Conservation (phyloP, 1,140 invertebrate genomes). For the Camponotus pennsylvanicus region DNA sequence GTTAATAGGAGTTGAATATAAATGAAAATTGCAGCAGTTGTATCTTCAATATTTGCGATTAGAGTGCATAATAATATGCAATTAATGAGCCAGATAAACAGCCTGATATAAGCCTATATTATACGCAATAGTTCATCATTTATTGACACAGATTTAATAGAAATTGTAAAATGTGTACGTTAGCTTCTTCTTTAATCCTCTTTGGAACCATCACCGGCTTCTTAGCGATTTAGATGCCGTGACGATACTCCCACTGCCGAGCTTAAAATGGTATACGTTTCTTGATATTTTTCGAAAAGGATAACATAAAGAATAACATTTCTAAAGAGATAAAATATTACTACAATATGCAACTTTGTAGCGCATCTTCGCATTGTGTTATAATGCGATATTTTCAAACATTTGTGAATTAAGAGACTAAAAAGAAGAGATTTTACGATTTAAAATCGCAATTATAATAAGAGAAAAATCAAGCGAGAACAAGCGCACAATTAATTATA, state of each 20-base stretch:
- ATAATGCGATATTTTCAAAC: constrained; percentile 1
- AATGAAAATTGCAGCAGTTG: neutral
- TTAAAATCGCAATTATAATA: neutral
- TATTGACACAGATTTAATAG: constrained; percentile 8
- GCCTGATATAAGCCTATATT: neutral
- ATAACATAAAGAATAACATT: neutral
- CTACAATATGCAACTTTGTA: neutral
- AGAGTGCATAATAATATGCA: neutral
- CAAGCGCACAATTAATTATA: neutral
- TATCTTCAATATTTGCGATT: neutral
- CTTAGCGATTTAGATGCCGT: neutral
- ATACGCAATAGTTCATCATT: neutral
- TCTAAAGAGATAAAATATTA: neutral
- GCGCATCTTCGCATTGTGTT: neutral
- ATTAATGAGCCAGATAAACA: constrained; percentile 23
- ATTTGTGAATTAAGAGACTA: neutral
- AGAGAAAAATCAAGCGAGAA: neutral
- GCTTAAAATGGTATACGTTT: neutral
- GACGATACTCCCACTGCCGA: neutral
- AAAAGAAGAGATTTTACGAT: neutral
- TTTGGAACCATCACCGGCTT: constrained; percentile 25
- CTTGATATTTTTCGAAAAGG: neutral
- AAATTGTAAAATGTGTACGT: constrained; percentile 16
- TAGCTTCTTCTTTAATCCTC: constrained; percentile 22
- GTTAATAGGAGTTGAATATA: neutral